Evolutionary conservation across 2,888 invertebrate species (phyloP).

Genomic region (Polydrusus tereticollis): DNA sequence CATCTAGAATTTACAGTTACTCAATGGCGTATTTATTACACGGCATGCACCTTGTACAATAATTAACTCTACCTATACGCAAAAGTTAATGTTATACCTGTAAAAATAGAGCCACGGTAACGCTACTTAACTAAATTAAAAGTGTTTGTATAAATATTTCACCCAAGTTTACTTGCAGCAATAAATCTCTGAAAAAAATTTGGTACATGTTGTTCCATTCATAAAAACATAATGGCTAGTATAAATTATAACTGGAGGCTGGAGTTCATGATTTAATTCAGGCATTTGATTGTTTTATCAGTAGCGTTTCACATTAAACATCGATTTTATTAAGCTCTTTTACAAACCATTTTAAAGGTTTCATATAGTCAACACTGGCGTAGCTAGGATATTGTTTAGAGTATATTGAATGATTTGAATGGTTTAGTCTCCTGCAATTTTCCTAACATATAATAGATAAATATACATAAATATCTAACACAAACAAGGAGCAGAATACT

Average conservation of each 20-base stretch:
- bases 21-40: too few relatives aligned
- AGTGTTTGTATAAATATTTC: constrained; percentile 2
- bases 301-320: not conserved
- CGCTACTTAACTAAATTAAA: constrained; percentile 5
- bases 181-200: constrained; percentile 1
- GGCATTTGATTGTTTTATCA: constrained; percentile 5
- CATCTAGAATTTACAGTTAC: too few relatives aligned
- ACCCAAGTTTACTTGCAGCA: not conserved
- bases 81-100: not conserved
- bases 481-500: too few relatives aligned
- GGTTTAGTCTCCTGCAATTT: too few relatives aligned
- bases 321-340: not conserved
- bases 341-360: not conserved
- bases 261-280: constrained; percentile 3
- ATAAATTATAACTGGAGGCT: constrained; percentile 12
- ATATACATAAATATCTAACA: too few relatives aligned
- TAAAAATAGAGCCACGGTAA: not conserved
- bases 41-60: too few relatives aligned
- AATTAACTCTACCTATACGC: too few relatives aligned
- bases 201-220: not conserved
- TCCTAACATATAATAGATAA: too few relatives aligned
- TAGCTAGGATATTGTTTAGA: not conserved
- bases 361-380: not conserved
- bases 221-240: constrained; percentile 5
- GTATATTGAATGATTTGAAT: too few relatives aligned